Conservation (phyloP, 37 sponge, comb jelly and placozoan species). For the Geodia barretti region DNA sequence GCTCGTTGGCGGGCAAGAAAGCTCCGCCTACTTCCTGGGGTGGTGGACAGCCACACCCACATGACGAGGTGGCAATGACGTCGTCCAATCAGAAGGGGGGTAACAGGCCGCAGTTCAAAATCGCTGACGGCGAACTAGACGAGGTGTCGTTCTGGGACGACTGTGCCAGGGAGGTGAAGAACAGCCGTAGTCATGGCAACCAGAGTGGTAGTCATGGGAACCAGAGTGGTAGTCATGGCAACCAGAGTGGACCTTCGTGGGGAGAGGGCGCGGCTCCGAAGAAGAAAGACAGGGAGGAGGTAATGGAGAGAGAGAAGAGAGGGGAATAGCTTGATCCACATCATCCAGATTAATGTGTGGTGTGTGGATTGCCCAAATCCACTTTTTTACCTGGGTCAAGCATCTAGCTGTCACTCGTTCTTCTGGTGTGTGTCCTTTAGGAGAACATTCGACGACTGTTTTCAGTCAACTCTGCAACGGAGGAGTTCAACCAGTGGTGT, state of each 20-base stretch:
- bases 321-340: too few species aligned
- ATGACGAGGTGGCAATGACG: background rate
- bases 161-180: conserved; percentile 46
- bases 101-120: background rate
- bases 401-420: too few species aligned
- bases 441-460: conserved; percentile 53
- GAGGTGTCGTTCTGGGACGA: conserved; percentile 56
- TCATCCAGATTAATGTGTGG: too few species aligned
- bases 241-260: background rate
- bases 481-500: conserved; percentile 74
- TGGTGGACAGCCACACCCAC: conserved; percentile 10
- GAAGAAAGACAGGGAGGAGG: conserved; percentile 42
- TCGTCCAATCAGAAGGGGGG: conserved; percentile 9
- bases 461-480: conserved; percentile 49
- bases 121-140: conserved; percentile 6
- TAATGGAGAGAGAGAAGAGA: background rate
- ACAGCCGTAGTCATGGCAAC: conserved; percentile 21
- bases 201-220: background rate
- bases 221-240: background rate
- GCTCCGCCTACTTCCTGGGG: conserved; percentile 23
- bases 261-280: background rate
- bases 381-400: too few species aligned
- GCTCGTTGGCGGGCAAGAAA: conserved; percentile 16
- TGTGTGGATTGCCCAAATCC: too few species aligned
- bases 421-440: too few species aligned